Conservation (phyloP, 1,140 invertebrate genomes). For the Zaprionus ghesquierei region DNA sequence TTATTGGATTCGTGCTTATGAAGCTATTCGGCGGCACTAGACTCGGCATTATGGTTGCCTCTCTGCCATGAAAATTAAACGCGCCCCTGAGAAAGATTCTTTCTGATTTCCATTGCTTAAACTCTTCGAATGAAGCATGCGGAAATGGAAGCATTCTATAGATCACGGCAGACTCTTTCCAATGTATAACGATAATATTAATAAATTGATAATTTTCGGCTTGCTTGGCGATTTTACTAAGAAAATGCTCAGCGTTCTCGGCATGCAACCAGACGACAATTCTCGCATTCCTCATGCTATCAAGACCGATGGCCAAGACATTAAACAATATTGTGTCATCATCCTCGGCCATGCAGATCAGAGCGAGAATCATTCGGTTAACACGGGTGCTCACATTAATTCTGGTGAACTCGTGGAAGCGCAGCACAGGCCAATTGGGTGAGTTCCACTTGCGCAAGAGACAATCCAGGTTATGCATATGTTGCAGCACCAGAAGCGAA, state of each 20-base stretch:
- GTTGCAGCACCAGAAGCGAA: constrained; percentile 46
- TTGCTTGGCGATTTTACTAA: neutral
- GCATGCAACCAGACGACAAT: constrained; percentile 40
- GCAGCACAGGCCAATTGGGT: constrained; percentile 38
- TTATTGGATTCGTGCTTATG: constrained; percentile 1
- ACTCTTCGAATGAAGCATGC: neutral
- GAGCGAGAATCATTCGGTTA: constrained; percentile 6
- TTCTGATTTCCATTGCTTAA: accelerated
- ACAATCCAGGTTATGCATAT: neutral
- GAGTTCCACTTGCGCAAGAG: constrained; percentile 19
- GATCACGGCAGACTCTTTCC: neutral
- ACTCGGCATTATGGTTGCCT: neutral
- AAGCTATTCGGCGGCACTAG: constrained; percentile 35
- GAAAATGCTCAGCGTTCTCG: neutral
- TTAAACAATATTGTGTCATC: constrained; percentile 8
- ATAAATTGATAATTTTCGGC: constrained; percentile 21
- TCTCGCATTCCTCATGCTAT: constrained; percentile 38
- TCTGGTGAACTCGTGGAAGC: constrained; percentile 11
- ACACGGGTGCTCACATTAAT: neutral
- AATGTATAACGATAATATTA: constrained; percentile 18
- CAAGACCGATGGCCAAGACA: constrained; percentile 19
- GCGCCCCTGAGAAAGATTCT: constrained; percentile 21
- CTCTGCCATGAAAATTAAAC: constrained; percentile 45
- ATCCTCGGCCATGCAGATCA: constrained; percentile 22
- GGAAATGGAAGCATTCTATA: constrained; percentile 44